phyloP scores from a whole-genome alignment of 2,113 vertebrate species.

The Larimichthys crocea region DNA sequence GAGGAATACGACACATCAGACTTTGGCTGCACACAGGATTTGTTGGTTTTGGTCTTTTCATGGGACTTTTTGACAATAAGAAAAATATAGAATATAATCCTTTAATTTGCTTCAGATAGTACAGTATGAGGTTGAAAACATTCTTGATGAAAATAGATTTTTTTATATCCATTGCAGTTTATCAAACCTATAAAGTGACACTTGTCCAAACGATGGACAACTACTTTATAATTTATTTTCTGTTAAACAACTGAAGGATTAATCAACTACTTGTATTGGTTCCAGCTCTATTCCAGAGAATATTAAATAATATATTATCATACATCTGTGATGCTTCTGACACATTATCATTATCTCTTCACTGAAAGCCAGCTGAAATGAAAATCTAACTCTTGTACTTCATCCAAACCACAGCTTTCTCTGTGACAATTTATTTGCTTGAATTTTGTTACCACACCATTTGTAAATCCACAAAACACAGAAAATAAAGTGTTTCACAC shows the following conservation, averaged over 20 bases:
- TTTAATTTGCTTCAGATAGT: neutral
- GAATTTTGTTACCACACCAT: neutral
- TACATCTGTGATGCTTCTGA: neutral
- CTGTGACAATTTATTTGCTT: neutral
- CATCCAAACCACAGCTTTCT: neutral
- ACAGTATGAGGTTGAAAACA: neutral
- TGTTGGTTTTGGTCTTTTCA: neutral
- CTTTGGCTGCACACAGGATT: neutral
- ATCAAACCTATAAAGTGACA: neutral
- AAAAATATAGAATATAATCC: neutral
- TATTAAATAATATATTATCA: neutral
- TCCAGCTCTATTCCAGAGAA: neutral
- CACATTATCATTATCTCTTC: neutral
- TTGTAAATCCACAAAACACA: neutral
- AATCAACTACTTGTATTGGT: neutral
- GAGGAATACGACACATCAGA: too few species aligned
- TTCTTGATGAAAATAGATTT: neutral
- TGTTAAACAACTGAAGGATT: neutral
- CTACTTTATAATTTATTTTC: neutral
- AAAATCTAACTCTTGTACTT: neutral
- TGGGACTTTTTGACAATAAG: neutral
- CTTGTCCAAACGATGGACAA: neutral
- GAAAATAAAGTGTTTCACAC: conserved; percentile 5
- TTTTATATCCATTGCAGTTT: neutral
- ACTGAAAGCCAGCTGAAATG: neutral